Evolutionary conservation across 2,113 vertebrate species (phyloP).

Genomic region (Raja brachyura): DNA sequence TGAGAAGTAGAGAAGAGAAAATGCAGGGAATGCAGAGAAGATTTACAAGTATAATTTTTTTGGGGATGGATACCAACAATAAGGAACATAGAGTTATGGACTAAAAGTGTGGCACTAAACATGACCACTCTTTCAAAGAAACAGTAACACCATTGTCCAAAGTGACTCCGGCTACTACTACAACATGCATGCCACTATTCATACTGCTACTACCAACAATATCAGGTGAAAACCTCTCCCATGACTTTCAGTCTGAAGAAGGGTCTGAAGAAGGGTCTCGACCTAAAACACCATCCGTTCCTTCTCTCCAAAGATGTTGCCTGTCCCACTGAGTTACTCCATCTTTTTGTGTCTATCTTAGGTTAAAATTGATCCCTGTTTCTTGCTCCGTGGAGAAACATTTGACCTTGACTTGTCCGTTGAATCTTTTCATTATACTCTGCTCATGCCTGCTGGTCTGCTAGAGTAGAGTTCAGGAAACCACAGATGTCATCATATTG

Average conservation of each 20-base stretch:
- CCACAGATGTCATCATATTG: neutral
- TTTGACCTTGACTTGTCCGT: neutral
- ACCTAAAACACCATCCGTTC: no score
- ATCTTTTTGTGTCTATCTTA: no score
- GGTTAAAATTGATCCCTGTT: neutral
- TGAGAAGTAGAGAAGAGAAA: no score
- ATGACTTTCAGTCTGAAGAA: no score
- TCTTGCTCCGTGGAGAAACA: neutral
- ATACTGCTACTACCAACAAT: no score
- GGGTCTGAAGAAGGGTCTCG: no score
- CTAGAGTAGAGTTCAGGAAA: neutral
- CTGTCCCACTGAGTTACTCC: no score
- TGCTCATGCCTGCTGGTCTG: neutral
- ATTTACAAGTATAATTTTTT: neutral
- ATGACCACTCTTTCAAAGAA: neutral
- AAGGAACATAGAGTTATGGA: neutral
- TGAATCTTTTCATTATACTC: neutral
- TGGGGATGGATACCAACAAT: neutral
- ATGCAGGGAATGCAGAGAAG: no score
- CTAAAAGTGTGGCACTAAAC: neutral
- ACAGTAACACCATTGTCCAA: neutral
- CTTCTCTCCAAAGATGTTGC: no score
- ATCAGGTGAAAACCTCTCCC: neutral
- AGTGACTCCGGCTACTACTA: neutral
- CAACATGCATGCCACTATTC: neutral